A percentile compares a stretch with the other conserved stretches of the same genome.
Conservation (phyloP, 2,113 vertebrate species). For the Pontoporia blainvillei region DNA sequence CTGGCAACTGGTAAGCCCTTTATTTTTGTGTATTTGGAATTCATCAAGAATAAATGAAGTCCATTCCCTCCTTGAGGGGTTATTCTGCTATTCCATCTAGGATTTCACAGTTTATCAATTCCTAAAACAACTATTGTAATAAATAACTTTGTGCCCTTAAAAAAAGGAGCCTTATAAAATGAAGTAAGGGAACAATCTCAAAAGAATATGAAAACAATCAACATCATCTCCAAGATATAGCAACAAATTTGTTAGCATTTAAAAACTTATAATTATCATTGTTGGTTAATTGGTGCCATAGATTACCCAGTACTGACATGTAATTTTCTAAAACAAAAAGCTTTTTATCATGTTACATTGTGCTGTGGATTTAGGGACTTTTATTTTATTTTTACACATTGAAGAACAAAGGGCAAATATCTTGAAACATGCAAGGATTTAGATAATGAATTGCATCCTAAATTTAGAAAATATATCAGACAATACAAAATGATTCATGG, state of each 20-base stretch:
- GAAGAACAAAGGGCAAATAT: conserved; percentile 49
- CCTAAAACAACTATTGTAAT: conserved; percentile 56
- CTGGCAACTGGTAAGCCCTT: conserved; percentile 65
- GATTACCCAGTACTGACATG: conserved; percentile 38
- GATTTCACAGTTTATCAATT: conserved; percentile 52
- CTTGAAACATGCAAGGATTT: conserved; percentile 35
- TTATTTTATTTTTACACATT: conserved; percentile 57
- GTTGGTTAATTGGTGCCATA: conserved; percentile 57
- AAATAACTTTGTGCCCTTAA: conserved; percentile 48
- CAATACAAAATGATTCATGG: conserved; percentile 42
- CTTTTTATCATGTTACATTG: conserved; percentile 24
- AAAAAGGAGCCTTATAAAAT: background rate
- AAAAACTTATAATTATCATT: conserved; percentile 55
- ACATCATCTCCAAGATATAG: conserved; percentile 11
- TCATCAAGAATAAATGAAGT: conserved; percentile 68
- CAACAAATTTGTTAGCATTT: conserved; percentile 47
- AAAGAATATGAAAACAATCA: conserved; percentile 48
- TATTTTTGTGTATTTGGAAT: conserved; percentile 65
- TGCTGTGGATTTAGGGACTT: conserved; percentile 14
- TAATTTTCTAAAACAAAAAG: conserved; percentile 66
- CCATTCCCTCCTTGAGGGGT: conserved; percentile 51
- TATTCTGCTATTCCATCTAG: conserved; percentile 51
- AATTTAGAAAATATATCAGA: conserved; percentile 64
- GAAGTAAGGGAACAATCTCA: background rate
- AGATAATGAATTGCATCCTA: conserved; percentile 38